phyloP scores from a whole-genome alignment of 1,140 invertebrate genomes.

The Drosophila pandora region DNA sequence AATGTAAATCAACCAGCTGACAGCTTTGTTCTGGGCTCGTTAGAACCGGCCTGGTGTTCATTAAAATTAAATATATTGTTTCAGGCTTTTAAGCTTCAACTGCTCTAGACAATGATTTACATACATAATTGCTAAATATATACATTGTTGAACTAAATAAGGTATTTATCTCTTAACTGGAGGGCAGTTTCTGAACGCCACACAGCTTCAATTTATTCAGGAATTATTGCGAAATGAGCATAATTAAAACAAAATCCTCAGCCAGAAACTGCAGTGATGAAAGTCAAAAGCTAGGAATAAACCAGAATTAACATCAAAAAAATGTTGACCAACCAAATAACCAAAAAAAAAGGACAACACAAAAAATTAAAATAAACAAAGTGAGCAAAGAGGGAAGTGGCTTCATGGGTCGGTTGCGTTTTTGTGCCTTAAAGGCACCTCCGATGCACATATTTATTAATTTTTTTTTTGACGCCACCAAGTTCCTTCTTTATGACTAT shows the following conservation, averaged over 20 bases:
- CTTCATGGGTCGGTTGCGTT: slow-evolving; percentile 33
- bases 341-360: slow-evolving; percentile 7
- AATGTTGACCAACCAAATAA: slow-evolving; percentile 37
- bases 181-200: too few relatives aligned
- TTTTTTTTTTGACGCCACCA: slow-evolving; percentile 34
- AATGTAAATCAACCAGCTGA: slow-evolving; percentile 22
- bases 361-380: slow-evolving; percentile 41
- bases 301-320: slow-evolving; percentile 55
- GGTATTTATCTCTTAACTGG: too few relatives aligned
- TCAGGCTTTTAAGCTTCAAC: background rate
- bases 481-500: slow-evolving; percentile 16
- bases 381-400: slow-evolving; percentile 26
- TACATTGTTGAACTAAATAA: too few relatives aligned
- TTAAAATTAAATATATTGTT: background rate
- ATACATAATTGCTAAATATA: background rate
- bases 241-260: background rate
- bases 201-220: background rate
- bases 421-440: slow-evolving; percentile 48
- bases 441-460: slow-evolving; percentile 58
- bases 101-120: background rate
- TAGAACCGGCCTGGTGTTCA: background rate
- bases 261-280: slow-evolving; percentile 13
- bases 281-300: slow-evolving; percentile 36
- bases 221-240: background rate
- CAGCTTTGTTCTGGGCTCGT: background rate